phyloP scores from a whole-genome alignment of 2,888 invertebrate species.

The Pyrrhia umbra region DNA sequence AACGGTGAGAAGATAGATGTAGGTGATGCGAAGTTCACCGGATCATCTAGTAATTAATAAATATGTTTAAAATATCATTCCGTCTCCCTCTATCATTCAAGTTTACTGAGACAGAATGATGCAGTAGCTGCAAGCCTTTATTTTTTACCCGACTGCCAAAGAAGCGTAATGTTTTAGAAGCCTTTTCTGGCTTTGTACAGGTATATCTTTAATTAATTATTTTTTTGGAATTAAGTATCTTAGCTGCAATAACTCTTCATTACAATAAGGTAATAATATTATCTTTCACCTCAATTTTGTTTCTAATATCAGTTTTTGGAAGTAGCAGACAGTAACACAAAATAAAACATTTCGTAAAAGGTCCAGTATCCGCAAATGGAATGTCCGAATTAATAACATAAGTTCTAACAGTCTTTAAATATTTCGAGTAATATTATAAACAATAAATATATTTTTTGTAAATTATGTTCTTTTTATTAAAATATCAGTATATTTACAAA shows the following conservation, averaged over 20 bases:
- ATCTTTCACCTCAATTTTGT: background rate
- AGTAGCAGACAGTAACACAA: conserved; percentile 39
- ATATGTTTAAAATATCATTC: too few species aligned
- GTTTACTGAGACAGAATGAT: too few species aligned
- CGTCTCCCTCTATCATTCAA: too few species aligned
- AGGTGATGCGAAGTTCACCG: too few species aligned
- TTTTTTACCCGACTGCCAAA: too few species aligned
- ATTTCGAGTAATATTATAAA: conserved; percentile 47
- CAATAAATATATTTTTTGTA: conserved; percentile 40
- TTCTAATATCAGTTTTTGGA: background rate
- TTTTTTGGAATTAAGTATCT: background rate
- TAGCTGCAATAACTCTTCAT: conserved; percentile 32
- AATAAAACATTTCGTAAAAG: conserved; percentile 41
- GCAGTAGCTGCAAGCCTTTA: too few species aligned
- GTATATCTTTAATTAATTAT: too few species aligned
- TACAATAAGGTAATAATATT: background rate
- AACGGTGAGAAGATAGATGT: too few species aligned
- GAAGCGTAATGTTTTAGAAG: too few species aligned
- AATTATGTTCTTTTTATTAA: conserved; percentile 33
- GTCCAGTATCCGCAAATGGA: conserved; percentile 40
- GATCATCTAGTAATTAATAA: too few species aligned
- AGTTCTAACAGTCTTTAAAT: conserved; percentile 57
- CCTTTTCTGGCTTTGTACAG: too few species aligned
- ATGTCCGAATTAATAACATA: conserved; percentile 51
- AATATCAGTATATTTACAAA: conserved; percentile 54